Base-by-base conservation (phyloP, 2,797 vertebrate genomes). In the Sebastiscus tertius region DNA sequence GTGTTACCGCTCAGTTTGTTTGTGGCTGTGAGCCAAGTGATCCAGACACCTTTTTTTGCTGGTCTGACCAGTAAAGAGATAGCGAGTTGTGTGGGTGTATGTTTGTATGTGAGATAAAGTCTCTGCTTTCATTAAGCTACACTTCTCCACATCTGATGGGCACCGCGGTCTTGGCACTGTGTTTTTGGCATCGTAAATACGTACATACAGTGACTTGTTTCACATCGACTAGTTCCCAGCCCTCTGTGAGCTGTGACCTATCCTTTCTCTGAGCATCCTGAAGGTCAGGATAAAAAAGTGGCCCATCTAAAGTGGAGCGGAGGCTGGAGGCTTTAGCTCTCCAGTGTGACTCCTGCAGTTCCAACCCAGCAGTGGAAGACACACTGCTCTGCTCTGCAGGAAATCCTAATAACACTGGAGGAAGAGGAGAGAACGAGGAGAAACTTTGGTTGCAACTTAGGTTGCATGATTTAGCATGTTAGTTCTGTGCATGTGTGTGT, bases 21-120 rank as follows among this genome's bases (percentile, higher is more conserved):
- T 94, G 92, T 96, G 95, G 95, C 94, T 82, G 63, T 39, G 78
- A 81, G 95, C 96, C 95, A 96, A 94, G 88, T 80, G 88, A 94
- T 93, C 89, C 90, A 75, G 82, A 84, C 72, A 73, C 88, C 82
- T 89, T 93, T 92, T 92, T 87, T 88, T 87, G 84, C 92, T 94
- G 90, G 89, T 94, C 84, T 81, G 89, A 91, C 89, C 88, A 87
- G 88, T 92, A 74, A 82, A 87, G 68, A 94, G 94, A 95, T 96
- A 95, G 90, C 39, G 55, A 90, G 36, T 60, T 68, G 73, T 83
- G 85, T 62, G 52, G 61, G 64, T 81, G 80, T 75, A 74, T 90
- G 84, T 91, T 91, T 87, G 89, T 90, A 49, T 87, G 61, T 52
- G 54, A 88, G 89, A 93, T 92, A 92, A 90, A 83, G 84, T 71